Conservation (phyloP, 2,113 vertebrate species). For the Zosterops hypoxanthus region DNA sequence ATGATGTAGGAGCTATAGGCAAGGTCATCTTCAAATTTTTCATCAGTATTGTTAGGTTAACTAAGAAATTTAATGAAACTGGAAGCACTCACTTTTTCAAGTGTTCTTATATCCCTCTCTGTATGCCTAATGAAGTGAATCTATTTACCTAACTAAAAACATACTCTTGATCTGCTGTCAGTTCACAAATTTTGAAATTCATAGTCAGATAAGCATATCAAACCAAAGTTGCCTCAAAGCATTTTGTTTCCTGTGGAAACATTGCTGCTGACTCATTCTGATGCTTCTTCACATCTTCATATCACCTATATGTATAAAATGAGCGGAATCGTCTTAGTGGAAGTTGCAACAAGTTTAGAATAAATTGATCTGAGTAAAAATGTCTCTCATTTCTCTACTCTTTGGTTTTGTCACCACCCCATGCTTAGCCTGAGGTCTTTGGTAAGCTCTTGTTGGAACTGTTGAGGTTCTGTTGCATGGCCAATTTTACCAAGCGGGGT, state of each 20-base stretch:
- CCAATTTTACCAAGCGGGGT: fast-evolving
- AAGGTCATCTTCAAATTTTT: neutral
- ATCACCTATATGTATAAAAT: neutral
- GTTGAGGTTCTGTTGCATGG: neutral
- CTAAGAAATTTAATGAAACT: neutral
- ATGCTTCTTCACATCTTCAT: neutral
- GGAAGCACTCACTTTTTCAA: neutral
- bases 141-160: neutral
- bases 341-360: neutral
- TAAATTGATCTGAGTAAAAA: neutral
- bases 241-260: neutral
- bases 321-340: neutral
- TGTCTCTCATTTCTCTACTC: neutral
- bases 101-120: neutral
- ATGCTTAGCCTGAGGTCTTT: neutral
- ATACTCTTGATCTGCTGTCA: neutral
- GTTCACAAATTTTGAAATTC: neutral
- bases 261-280: neutral
- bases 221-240: neutral
- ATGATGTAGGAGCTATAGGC: neutral
- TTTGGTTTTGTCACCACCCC: neutral
- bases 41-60: fast-evolving
- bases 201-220: neutral
- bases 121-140: neutral
- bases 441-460: neutral